Conservation (phyloP, 2,797 vertebrate genomes). For the Diceros bicornis region DNA sequence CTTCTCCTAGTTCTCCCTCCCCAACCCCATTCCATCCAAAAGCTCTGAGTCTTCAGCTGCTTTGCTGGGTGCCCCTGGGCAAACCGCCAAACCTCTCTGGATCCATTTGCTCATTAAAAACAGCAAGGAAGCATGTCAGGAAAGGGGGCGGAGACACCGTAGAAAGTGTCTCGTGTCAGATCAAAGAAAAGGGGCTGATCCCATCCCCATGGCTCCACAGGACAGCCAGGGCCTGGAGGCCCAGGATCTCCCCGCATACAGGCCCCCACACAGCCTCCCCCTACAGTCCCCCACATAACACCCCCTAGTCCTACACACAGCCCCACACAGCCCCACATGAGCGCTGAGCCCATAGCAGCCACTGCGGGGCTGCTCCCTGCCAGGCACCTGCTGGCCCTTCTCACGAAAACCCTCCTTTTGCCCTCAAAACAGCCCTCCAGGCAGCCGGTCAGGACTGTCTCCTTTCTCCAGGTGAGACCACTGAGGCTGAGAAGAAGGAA, state of each 20-base stretch:
- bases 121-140: rapidly evolving
- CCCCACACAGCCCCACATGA: background rate
- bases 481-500: background rate
- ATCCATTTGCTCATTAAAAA: background rate
- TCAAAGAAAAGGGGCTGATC: background rate
- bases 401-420: background rate
- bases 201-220: rapidly evolving
- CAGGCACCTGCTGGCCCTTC: background rate
- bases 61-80: background rate
- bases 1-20: background rate
- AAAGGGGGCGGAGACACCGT: rapidly evolving
- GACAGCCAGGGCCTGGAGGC: background rate
- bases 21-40: background rate
- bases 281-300: too few species aligned
- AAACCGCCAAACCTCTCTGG: too few species aligned
- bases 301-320: too few species aligned
- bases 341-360: background rate
- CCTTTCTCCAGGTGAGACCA: background rate
- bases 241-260: background rate
- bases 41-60: background rate
- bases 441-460: rapidly evolving
- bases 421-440: background rate
- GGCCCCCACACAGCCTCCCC: too few species aligned
- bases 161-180: background rate
- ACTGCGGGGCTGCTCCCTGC: background rate